Percentiles rank a stretch among this genome's conserved stretches.
These are phyloP conservation scores for Notothenia coriiceps DNA, from an alignment of 2,113 vertebrate genomes.

Conservation along the genomic window DNA sequence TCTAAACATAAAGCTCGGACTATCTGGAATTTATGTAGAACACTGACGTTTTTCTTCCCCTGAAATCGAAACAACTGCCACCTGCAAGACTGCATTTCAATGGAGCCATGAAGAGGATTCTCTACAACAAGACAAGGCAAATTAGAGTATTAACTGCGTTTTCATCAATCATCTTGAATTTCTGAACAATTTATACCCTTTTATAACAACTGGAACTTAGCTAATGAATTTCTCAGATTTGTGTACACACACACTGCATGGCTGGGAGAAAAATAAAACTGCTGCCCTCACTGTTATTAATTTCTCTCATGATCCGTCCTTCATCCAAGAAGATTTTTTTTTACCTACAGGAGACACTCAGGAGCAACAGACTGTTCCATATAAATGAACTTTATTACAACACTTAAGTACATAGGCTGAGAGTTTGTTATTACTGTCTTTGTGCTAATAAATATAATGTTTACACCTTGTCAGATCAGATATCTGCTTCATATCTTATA, in stretches of 20 bases:
- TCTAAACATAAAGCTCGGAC: slow-evolving; percentile 14
- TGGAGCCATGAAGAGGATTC: not conserved
- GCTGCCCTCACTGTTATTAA: slow-evolving; percentile 42
- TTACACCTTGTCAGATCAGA: slow-evolving; percentile 45
- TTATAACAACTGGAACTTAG: slow-evolving; percentile 17
- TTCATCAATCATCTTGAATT: not conserved
- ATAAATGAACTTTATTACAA: slow-evolving; percentile 54
- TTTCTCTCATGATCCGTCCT: slow-evolving; percentile 15
- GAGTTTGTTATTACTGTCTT: slow-evolving; percentile 71
- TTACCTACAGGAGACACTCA: slow-evolving; percentile 61
- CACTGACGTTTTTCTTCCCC: not conserved
- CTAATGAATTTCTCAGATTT: not conserved
- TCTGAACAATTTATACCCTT: slow-evolving; percentile 14
- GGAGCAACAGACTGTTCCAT: slow-evolving; percentile 77
- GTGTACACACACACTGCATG: not conserved
- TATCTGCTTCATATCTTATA: slow-evolving; percentile 26
- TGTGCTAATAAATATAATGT: slow-evolving; percentile 74
- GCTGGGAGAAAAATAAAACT: not conserved
- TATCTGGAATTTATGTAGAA: not conserved
- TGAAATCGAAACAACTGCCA: not conserved
- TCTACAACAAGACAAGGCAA: not conserved
- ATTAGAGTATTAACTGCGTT: slow-evolving; percentile 9
- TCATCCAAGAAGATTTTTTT: slow-evolving; percentile 25
- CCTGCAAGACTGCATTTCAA: too few species aligned
- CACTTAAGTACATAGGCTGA: slow-evolving; percentile 52